Conservation (phyloP, 2,113 vertebrate genomes). For the Riparia riparia region DNA sequence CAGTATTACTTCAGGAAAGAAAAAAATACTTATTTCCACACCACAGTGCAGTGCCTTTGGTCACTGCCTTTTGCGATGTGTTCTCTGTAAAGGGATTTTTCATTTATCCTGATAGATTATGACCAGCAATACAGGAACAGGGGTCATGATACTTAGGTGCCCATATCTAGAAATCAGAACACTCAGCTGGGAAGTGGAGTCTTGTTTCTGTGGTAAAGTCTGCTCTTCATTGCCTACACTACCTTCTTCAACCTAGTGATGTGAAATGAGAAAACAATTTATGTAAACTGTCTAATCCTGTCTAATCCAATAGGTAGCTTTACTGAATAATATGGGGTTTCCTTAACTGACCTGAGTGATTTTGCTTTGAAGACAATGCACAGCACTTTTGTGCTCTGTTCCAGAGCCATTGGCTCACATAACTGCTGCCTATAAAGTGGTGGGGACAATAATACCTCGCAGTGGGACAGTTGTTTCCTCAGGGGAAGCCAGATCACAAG, state of each 20-base stretch:
- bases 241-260: background rate
- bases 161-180: background rate
- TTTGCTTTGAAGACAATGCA: background rate
- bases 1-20: background rate
- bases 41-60: background rate
- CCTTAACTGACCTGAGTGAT: background rate
- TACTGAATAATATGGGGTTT: background rate
- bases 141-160: background rate
- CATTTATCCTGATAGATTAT: background rate
- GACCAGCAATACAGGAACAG: background rate
- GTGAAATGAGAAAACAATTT: background rate
- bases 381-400: rapidly evolving
- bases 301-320: background rate
- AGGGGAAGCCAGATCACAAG: background rate
- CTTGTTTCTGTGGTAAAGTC: background rate
- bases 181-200: background rate
- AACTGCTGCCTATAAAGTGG: background rate
- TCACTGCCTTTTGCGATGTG: background rate
- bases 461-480: background rate
- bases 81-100: background rate
- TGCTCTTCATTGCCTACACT: background rate
- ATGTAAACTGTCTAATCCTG: background rate
- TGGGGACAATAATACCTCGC: background rate
- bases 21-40: background rate
- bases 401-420: background rate